Evolutionary conservation across 2,797 vertebrate species (phyloP).

Genomic region (Rhinoraja longicauda): DNA sequence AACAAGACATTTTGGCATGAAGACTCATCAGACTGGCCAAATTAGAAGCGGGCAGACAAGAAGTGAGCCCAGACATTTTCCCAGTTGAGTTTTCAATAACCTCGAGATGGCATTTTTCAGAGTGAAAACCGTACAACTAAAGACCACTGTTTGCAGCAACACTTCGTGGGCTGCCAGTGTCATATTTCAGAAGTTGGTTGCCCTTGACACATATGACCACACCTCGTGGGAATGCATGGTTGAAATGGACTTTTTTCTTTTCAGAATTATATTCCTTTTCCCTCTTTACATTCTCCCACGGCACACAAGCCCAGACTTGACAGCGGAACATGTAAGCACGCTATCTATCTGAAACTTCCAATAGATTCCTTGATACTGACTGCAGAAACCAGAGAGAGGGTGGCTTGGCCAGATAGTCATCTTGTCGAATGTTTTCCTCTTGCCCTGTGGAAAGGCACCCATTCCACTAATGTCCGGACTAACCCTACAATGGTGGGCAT

Average conservation of each 20-base stretch:
- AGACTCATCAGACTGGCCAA: not conserved
- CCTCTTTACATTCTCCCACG: slow-evolving; percentile 5
- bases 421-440: not conserved
- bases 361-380: not conserved
- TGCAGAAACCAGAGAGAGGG: not conserved
- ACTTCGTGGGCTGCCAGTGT: not conserved
- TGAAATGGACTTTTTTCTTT: slow-evolving; percentile 10
- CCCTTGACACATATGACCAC: not conserved
- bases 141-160: not conserved
- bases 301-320: not conserved
- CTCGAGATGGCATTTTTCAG: slow-evolving; percentile 17
- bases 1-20: not conserved
- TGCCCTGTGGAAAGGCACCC: slow-evolving; percentile 19
- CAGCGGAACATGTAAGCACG: not conserved
- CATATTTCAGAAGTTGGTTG: slow-evolving; percentile 20
- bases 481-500: not conserved
- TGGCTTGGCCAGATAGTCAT: not conserved
- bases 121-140: slow-evolving; percentile 17
- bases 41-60: not conserved
- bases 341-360: not conserved
- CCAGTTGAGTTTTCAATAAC: slow-evolving; percentile 32
- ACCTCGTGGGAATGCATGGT: not conserved
- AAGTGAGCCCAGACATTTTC: not conserved
- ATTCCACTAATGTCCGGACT: no score
- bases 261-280: slow-evolving; percentile 19